Percentiles rank a stretch among this genome's conserved stretches.
Evolutionary conservation across 2,888 invertebrate species (phyloP).

Genomic region (Arge pagana): DNA sequence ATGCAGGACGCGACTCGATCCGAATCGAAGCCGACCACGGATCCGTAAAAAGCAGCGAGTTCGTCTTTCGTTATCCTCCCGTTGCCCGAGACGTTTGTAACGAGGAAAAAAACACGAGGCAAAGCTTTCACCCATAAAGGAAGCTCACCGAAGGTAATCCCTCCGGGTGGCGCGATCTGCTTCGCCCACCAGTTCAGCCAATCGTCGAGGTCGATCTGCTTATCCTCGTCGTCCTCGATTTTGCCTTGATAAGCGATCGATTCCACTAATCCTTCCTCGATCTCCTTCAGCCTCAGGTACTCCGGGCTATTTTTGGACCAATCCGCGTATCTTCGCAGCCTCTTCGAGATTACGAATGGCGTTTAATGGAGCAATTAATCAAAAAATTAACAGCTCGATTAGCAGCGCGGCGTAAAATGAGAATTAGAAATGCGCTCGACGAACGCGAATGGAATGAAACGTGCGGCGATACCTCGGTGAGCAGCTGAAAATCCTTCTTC

Average conservation of each 20-base stretch:
- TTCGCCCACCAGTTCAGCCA: conserved; percentile 75
- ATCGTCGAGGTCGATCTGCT: conserved; percentile 65
- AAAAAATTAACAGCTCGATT: too few relatives aligned
- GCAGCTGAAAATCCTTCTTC: conserved; percentile 71
- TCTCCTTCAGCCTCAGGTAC: conserved; percentile 73
- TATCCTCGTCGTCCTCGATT: conserved; percentile 28
- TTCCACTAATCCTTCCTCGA: conserved; percentile 72
- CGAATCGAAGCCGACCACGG: conserved; percentile 69
- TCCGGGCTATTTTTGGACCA: conserved; percentile 77
- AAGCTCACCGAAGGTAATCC: conserved; percentile 65
- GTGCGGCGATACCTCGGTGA: conserved; percentile 67
- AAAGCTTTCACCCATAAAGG: conserved; percentile 77
- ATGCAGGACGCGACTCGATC: conserved; percentile 68
- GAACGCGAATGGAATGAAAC: too few relatives aligned
- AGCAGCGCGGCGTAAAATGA: too few relatives aligned
- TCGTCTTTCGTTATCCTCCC: conserved; percentile 72
- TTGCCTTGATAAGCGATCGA: conserved; percentile 65
- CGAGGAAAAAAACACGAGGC: conserved; percentile 52
- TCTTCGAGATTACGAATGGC: conserved; percentile 41
- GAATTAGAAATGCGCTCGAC: too few relatives aligned
- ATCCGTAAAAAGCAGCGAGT: conserved; percentile 71
- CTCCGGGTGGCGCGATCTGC: conserved; percentile 56
- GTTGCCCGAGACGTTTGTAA: conserved; percentile 59
- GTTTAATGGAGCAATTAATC: too few relatives aligned
- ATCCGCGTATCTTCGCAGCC: conserved; percentile 74